phyloP scores from a whole-genome alignment of 1,140 invertebrate genomes.

The Platorchestia sp. region DNA sequence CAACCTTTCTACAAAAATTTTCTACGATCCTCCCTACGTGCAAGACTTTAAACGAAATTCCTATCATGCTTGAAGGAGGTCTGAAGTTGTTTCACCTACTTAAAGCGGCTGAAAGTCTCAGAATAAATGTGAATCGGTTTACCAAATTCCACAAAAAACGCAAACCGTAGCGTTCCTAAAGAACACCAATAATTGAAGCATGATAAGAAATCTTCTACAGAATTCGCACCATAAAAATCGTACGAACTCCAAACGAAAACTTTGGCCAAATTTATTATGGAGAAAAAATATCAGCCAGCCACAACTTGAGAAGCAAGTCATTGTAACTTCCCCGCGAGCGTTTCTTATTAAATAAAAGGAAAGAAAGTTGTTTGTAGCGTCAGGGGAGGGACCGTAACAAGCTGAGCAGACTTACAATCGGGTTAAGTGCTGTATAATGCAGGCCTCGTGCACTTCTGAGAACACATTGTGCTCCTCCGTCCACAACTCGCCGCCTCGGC shows the following conservation, averaged over 20 bases:
- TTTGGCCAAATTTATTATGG: background rate
- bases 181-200: background rate
- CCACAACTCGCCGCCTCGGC: background rate
- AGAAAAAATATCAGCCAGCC: background rate
- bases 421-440: constrained; percentile 44
- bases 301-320: constrained; percentile 50
- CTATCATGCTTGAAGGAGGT: background rate
- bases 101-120: background rate
- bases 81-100: background rate
- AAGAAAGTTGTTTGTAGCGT: constrained; percentile 26
- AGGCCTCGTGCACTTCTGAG: background rate
- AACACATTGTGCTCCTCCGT: background rate
- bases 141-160: background rate
- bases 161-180: background rate
- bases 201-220: background rate
- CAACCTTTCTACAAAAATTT: no score
- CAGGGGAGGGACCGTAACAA: constrained; percentile 26
- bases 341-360: constrained; percentile 52
- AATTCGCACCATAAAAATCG: constrained; percentile 8
- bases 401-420: constrained; percentile 49
- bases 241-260: constrained; percentile 12
- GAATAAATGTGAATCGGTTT: background rate
- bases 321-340: constrained; percentile 29
- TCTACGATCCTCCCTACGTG: background rate
- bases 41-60: background rate